These are phyloP conservation scores for Trididemnum miniatum DNA, from an alignment of 23 tunicate species.

Conservation along the genomic window DNA sequence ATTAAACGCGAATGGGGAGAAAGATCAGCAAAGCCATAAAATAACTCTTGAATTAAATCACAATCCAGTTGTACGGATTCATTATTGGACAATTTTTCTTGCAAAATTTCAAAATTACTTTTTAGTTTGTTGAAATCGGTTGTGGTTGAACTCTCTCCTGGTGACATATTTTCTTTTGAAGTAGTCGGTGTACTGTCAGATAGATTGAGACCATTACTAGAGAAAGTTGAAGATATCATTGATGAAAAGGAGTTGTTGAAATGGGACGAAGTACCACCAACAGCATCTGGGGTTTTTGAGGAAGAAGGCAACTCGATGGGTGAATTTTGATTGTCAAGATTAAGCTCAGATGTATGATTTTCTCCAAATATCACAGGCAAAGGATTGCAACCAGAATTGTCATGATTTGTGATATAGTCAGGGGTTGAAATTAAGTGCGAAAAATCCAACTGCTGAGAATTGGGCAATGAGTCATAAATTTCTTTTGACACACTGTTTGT, in stretches of 20 bases:
- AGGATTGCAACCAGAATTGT: background rate
- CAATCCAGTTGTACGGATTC: slow-evolving; percentile 63
- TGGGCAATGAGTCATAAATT: background rate
- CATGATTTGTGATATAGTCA: background rate
- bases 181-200: background rate
- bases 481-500: background rate
- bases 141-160: background rate
- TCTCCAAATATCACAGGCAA: too few species aligned
- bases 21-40: slow-evolving; percentile 48
- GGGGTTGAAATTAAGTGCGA: too few species aligned
- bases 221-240: background rate
- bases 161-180: background rate
- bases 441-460: background rate
- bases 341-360: background rate
- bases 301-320: background rate
- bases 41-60: slow-evolving; percentile 70
- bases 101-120: slow-evolving; percentile 16
- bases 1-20: slow-evolving; percentile 7
- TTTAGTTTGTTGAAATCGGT: background rate
- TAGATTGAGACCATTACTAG: background rate
- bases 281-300: background rate
- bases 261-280: background rate
- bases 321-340: background rate
- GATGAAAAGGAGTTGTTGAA: background rate
- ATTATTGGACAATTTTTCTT: slow-evolving; percentile 45